Percentiles rank a stretch among this genome's conserved stretches.
phyloP scores from a whole-genome alignment of 2,888 invertebrate species.

The Zhuqinia jingwanae region DNA sequence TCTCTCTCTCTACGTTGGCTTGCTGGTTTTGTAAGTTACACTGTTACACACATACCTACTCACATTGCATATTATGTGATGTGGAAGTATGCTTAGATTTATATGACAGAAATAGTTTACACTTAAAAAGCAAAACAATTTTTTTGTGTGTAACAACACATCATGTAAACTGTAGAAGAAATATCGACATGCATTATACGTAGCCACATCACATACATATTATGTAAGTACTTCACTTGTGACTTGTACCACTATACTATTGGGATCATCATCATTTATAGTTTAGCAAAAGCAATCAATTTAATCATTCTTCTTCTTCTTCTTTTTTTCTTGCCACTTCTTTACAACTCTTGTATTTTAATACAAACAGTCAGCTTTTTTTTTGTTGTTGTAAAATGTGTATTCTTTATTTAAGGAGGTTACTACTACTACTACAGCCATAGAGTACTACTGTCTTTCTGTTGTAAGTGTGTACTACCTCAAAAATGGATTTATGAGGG shows the following conservation, averaged over 20 bases:
- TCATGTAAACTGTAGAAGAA: not conserved
- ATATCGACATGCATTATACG: not conserved
- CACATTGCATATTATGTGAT: conserved; percentile 4
- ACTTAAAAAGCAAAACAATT: conserved; percentile 34
- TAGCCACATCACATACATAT: not conserved
- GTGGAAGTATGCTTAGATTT: not conserved
- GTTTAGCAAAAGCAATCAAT: conserved; percentile 33
- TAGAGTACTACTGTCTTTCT: too few species aligned
- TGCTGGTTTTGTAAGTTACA: not conserved
- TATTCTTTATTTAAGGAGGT: not conserved
- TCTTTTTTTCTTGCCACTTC: not conserved
- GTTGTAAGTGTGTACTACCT: conserved; percentile 16
- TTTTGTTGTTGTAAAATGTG: too few species aligned
- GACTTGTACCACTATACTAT: conserved; percentile 3
- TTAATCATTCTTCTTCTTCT: conserved; percentile 42
- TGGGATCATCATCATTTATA: conserved; percentile 30
- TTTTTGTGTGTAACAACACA: conserved; percentile 21
- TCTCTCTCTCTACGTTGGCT: not conserved
- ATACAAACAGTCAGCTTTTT: not conserved
- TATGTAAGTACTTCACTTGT: not conserved
- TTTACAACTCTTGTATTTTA: not conserved
- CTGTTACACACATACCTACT: too few species aligned
- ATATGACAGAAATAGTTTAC: conserved; percentile 39
- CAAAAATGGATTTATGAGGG: conserved; percentile 36
- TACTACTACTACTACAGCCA: not conserved